A percentile compares a stretch with the other conserved stretches of the same genome.
Conservation (phyloP, 2,113 vertebrate genomes). For the Panurus biarmicus region DNA sequence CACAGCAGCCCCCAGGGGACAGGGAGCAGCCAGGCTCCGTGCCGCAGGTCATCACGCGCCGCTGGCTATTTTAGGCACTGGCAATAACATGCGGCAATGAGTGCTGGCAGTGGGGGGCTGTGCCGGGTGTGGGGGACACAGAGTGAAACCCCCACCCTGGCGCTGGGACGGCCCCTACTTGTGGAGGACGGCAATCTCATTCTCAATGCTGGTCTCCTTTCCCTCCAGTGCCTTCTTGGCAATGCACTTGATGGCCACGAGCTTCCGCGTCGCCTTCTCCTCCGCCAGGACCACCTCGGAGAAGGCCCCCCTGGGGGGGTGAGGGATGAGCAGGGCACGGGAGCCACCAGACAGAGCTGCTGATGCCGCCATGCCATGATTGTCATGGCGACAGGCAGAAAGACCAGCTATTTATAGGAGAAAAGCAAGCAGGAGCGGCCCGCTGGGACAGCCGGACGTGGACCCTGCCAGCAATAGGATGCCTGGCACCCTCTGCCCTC, state of each 20-base stretch:
- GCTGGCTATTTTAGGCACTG: background rate
- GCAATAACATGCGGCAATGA: background rate
- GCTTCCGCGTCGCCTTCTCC: slow-evolving; percentile 84
- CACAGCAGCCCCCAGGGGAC: background rate
- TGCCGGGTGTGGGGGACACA: accelerated
- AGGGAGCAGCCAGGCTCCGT: background rate
- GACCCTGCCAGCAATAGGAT: background rate
- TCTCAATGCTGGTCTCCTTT: slow-evolving; percentile 97
- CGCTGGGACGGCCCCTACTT: slow-evolving; percentile 74
- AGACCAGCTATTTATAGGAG: slow-evolving; percentile 66
- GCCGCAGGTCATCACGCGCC: background rate
- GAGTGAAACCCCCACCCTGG: background rate
- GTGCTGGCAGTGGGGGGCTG: background rate
- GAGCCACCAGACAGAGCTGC: background rate
- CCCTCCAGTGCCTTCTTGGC: slow-evolving; percentile 93
- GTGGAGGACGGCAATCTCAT: slow-evolving; percentile 93
- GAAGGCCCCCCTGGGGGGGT: slow-evolving; percentile 84
- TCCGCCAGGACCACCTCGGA: slow-evolving; percentile 96
- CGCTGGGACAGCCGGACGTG: background rate
- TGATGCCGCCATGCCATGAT: background rate
- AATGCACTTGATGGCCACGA: slow-evolving; percentile 97
- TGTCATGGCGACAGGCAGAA: slow-evolving; percentile 50
- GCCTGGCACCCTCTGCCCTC: background rate
- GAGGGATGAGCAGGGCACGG: background rate
- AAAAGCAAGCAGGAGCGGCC: background rate